phyloP scores from a whole-genome alignment of 2,113 vertebrate species.

The Empidonax alnorum region DNA sequence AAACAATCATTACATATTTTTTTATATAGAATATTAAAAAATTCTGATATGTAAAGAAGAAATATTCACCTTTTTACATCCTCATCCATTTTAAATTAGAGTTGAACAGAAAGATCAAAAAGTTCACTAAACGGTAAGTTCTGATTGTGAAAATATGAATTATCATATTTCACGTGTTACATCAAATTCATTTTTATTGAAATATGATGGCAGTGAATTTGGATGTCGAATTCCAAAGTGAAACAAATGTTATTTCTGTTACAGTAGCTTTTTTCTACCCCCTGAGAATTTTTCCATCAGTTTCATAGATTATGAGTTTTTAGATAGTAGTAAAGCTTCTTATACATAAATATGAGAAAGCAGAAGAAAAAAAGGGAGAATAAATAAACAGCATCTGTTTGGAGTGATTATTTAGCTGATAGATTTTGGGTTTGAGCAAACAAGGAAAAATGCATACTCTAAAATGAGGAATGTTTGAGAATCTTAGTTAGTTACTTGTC shows the following conservation, averaged over 20 bases:
- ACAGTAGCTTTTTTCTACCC: not conserved
- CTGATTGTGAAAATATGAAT: not conserved
- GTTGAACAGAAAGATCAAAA: not conserved
- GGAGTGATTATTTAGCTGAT: slow-evolving; percentile 30
- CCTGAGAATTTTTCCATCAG: not conserved
- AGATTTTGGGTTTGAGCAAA: slow-evolving; percentile 47
- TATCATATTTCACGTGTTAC: not conserved
- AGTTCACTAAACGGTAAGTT: not conserved
- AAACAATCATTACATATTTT: not conserved
- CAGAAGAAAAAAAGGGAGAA: not conserved
- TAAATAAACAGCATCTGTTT: slow-evolving; percentile 32
- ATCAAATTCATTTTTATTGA: not conserved
- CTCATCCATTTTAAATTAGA: not conserved
- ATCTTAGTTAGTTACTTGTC: not conserved
- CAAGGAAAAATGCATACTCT: slow-evolving; percentile 15
- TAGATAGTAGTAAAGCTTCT: not conserved
- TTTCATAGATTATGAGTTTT: not conserved
- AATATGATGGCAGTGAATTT: not conserved
- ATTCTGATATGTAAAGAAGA: not conserved
- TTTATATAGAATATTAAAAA: not conserved
- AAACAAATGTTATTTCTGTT: not conserved
- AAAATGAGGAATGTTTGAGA: not conserved
- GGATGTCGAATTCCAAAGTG: not conserved
- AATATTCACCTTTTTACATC: not conserved
- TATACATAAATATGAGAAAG: slow-evolving; percentile 1